Percentiles rank a stretch among this genome's conserved stretches.
Conservation (phyloP, 1,140 invertebrate species). For the Penaeus japonicus region DNA sequence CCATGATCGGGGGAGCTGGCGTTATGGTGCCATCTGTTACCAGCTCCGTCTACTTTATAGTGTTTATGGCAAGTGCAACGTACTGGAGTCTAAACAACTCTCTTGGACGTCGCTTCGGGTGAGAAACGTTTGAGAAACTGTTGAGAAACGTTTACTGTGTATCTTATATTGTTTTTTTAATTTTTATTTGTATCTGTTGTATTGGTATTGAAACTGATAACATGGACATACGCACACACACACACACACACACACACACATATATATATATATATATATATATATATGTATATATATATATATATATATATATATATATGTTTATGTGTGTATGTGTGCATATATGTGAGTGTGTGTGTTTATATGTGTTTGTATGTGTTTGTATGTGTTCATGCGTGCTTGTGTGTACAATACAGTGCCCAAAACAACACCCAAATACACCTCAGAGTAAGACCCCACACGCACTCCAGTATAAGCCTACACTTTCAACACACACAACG, state of each 20-base stretch:
- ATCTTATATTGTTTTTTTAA: background rate
- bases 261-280: background rate
- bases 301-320: background rate
- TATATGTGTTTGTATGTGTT: too few species aligned
- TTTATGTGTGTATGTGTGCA: background rate
- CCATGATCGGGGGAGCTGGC: conserved; percentile 78
- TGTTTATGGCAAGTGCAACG: conserved; percentile 84
- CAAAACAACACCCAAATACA: too few species aligned
- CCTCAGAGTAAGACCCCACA: too few species aligned
- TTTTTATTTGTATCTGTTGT: background rate
- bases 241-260: background rate
- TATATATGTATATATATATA: too few species aligned
- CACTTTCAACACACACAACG: too few species aligned
- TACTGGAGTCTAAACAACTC: conserved; percentile 83
- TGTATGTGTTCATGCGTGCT: too few species aligned
- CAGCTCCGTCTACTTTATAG: conserved; percentile 83
- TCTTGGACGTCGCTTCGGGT: conserved; percentile 75
- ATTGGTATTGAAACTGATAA: too few species aligned
- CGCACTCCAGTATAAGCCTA: too few species aligned
- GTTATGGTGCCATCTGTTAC: conserved; percentile 80
- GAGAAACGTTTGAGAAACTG: conserved; percentile 57
- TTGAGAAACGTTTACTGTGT: background rate
- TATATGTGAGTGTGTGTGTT: background rate
- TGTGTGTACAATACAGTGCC: too few species aligned
- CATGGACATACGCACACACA: conserved; percentile 35